Conservation (phyloP, 2,888 invertebrate species). For the Tanytarsus gracilentus region DNA sequence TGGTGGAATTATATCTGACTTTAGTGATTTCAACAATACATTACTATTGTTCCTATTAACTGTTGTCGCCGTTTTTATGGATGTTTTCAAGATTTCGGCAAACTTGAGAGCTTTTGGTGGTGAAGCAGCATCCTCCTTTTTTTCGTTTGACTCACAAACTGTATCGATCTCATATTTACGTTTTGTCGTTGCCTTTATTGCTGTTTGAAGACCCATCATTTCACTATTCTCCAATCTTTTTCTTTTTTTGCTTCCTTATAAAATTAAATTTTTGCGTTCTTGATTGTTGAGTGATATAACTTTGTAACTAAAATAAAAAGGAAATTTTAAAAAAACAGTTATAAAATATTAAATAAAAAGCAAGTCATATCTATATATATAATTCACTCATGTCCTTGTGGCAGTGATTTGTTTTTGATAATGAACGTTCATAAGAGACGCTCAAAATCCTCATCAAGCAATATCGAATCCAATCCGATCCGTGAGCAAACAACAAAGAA, state of each 20-base stretch:
- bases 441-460: no score
- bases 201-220: constrained; percentile 66
- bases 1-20: constrained; percentile 27
- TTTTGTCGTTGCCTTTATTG: constrained; percentile 51
- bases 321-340: no score
- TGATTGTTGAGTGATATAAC: no score
- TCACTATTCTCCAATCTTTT: constrained; percentile 38
- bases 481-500: constrained; percentile 27
- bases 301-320: no score
- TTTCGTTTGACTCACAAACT: constrained; percentile 34
- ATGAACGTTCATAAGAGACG: no score
- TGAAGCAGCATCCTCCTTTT: constrained; percentile 46
- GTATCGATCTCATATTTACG: constrained; percentile 52
- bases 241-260: not conserved
- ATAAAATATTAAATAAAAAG: no score
- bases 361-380: no score
- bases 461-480: no score
- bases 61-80: no score
- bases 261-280: not conserved
- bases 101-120: constrained; percentile 52
- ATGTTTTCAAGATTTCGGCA: no score
- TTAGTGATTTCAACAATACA: constrained; percentile 23
- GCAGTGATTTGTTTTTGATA: no score
- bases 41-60: constrained; percentile 27
- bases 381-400: no score